Base-by-base conservation (phyloP, 2,888 invertebrate species). In the Crioceris asparagi region DNA sequence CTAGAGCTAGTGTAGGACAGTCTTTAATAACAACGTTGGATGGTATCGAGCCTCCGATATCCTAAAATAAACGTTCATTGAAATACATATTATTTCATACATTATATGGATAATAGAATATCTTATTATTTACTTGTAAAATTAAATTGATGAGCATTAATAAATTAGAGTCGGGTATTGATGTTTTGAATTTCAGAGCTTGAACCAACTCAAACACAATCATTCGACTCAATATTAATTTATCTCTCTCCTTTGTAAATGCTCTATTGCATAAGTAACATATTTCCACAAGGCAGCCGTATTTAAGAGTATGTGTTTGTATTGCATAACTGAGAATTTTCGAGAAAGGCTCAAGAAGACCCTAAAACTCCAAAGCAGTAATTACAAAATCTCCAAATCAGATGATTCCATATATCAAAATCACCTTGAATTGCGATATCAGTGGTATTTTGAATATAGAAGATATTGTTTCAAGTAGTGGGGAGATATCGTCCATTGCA, bases 121-220 rank as follows among this genome's bases (percentile, higher is more conserved):
- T 17, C 16, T 23, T 2, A 4, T 11, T 17, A 38, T 49, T 51
- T 45, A 73, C 84, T 72, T 96, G 90, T 45, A 91, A 66, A 41
- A 87, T 77, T 52, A 90, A 80, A 55, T 85, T 86, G 36, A 97
- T 83, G 12, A 98, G 72, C 59, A 92, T 77, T 26, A 98, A 70
- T 41, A 97, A 78, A 69, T 97, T 98, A 31, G 86, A 83, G 62
- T 97, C 96, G 0, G 96, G 94, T 48, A 97, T 80, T 21, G 82
- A 83, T 8, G 83, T 83, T 69, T 97, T 97, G 61, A 97, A 94
- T 61, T 94, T 86, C 41, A 98, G 71, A 0, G 93, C 94, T 62
- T 94, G 93, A 31, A 96, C 83, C 49, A 98, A 71, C 66, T 98
- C 97, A 60, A 83, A 88, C 29, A 96, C 88, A 36, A 94, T 78